These are phyloP conservation scores for Coilia nasus DNA, from an alignment of 2,797 vertebrate species.

Conservation along the genomic window DNA sequence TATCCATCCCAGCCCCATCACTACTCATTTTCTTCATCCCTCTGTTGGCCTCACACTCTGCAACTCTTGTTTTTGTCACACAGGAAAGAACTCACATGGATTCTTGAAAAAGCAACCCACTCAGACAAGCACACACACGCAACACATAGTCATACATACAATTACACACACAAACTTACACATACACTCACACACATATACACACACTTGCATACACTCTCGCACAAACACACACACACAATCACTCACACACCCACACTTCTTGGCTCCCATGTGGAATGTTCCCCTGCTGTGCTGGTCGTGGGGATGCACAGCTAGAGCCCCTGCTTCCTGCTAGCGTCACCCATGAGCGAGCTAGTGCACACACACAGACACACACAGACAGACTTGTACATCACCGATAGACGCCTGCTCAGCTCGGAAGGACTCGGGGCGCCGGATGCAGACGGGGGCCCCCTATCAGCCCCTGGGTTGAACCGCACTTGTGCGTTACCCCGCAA, in stretches of 20 bases:
- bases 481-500: conserved; percentile 13
- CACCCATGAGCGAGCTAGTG: conserved; percentile 59
- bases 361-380: no score
- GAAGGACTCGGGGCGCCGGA: conserved; percentile 49
- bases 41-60: conserved; percentile 45
- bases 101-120: conserved; percentile 42
- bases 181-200: no score
- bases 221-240: background rate
- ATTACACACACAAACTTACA: conserved; percentile 28
- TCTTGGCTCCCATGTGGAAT: conserved; percentile 65
- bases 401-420: conserved; percentile 55
- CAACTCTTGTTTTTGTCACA: conserved; percentile 54
- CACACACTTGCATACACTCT: background rate
- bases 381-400: conserved; percentile 52
- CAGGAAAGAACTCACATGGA: conserved; percentile 65
- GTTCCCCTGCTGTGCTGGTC: conserved; percentile 71
- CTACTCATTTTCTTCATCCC: conserved; percentile 32
- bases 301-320: conserved; percentile 60
- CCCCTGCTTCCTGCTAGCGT: conserved; percentile 71
- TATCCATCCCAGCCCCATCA: conserved; percentile 33
- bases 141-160: conserved; percentile 23
- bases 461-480: conserved; percentile 22
- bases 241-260: conserved; percentile 29
- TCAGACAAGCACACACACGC: no score
- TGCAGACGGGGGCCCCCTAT: background rate